Evolutionary conservation across 1,140 invertebrate species (phyloP).

Genomic region (Melanaphis sacchari): DNA sequence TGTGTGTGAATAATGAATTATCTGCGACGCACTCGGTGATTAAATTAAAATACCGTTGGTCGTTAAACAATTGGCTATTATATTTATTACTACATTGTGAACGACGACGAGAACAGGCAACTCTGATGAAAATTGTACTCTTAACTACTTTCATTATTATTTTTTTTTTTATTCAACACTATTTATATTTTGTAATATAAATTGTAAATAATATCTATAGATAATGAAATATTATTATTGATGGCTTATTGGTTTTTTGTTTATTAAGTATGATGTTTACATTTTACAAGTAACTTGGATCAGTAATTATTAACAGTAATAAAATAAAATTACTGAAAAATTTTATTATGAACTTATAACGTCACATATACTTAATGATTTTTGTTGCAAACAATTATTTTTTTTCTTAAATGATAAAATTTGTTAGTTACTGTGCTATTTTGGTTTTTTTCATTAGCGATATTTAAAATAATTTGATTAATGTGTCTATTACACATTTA

Average conservation of each 20-base stretch:
- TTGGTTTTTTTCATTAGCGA: not conserved
- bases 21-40: not conserved
- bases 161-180: not conserved
- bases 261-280: not conserved
- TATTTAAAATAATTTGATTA: not conserved
- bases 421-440: not conserved
- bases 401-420: not conserved
- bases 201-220: not conserved
- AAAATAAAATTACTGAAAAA: not conserved
- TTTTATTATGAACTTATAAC: no score
- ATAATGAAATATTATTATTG: not conserved
- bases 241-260: not conserved
- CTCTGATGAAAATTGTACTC: not conserved
- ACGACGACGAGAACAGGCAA: not conserved
- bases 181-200: not conserved
- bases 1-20: conserved; percentile 11
- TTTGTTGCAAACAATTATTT: not conserved
- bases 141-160: not conserved
- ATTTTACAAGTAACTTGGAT: not conserved
- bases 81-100: not conserved
- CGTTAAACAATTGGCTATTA: conserved; percentile 24
- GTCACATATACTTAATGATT: not conserved
- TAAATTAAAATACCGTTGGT: conserved; percentile 41
- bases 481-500: not conserved
- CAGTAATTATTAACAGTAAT: not conserved